Conservation (phyloP, 2,113 vertebrate species). For the Myrmecobius fasciatus region DNA sequence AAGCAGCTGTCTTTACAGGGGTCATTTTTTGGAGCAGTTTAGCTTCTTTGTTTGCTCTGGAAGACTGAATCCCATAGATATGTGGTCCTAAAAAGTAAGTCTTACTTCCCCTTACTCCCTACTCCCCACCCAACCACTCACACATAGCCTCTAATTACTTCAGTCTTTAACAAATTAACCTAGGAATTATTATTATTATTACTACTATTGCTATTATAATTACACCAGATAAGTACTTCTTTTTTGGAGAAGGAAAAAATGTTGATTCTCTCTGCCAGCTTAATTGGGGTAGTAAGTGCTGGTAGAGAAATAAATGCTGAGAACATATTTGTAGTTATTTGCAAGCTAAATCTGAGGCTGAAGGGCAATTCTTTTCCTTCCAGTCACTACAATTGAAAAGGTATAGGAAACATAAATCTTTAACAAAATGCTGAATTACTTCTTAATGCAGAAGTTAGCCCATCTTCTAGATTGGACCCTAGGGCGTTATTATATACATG, state of each 20-base stretch:
- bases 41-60: not conserved
- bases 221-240: not conserved
- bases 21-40: not conserved
- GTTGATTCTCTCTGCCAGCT: too few relatives aligned
- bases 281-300: too few relatives aligned
- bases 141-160: not conserved
- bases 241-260: not conserved
- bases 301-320: too few relatives aligned
- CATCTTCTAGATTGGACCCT: not conserved
- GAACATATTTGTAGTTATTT: conserved; percentile 23
- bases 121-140: too few relatives aligned
- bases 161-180: not conserved
- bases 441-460: not conserved
- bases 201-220: not conserved
- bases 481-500: not conserved
- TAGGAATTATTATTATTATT: not conserved
- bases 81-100: not conserved
- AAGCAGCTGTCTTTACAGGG: not conserved
- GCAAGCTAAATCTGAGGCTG: not conserved
- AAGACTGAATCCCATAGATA: not conserved
- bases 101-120: not conserved
- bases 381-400: not conserved
- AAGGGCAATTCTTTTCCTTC: not conserved
- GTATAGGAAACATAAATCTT: conserved; percentile 17
- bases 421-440: not conserved